These are phyloP conservation scores for Apamea anceps DNA, from an alignment of 2,888 invertebrate species.

Conservation along the genomic window DNA sequence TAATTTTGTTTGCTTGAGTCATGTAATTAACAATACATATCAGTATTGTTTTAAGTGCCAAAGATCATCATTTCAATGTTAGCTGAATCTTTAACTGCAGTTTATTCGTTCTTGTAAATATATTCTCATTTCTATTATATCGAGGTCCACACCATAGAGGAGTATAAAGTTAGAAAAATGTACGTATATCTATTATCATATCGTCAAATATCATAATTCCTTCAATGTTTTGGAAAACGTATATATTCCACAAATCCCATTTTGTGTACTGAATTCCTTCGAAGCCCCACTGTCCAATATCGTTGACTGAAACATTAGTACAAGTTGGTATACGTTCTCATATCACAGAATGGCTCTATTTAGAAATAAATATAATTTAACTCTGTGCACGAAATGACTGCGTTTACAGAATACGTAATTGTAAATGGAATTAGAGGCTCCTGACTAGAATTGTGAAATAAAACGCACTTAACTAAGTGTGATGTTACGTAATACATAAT, in stretches of 20 bases:
- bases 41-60: conserved; percentile 62
- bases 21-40: conserved; percentile 42
- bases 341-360: conserved; percentile 67
- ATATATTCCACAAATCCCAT: conserved; percentile 41
- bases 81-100: background rate
- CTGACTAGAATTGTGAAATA: conserved; percentile 17
- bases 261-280: conserved; percentile 44
- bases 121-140: conserved; percentile 20
- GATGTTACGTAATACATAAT: conserved; percentile 10
- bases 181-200: conserved; percentile 61
- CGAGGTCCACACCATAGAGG: conserved; percentile 43
- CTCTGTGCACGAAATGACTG: conserved; percentile 55
- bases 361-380: conserved; percentile 36
- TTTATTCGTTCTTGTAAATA: conserved; percentile 23
- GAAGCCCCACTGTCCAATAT: conserved; percentile 34
- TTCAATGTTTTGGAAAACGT: conserved; percentile 50
- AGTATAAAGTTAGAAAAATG: conserved; percentile 43
- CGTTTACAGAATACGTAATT: conserved; percentile 38
- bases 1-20: background rate
- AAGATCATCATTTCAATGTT: conserved; percentile 32
- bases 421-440: conserved; percentile 50
- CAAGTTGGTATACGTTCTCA: conserved; percentile 72
- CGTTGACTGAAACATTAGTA: conserved; percentile 69
- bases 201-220: conserved; percentile 61
- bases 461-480: conserved; percentile 13